Base-by-base conservation (phyloP, 2,797 vertebrate genomes). In the Propithecus deckenii region DNA sequence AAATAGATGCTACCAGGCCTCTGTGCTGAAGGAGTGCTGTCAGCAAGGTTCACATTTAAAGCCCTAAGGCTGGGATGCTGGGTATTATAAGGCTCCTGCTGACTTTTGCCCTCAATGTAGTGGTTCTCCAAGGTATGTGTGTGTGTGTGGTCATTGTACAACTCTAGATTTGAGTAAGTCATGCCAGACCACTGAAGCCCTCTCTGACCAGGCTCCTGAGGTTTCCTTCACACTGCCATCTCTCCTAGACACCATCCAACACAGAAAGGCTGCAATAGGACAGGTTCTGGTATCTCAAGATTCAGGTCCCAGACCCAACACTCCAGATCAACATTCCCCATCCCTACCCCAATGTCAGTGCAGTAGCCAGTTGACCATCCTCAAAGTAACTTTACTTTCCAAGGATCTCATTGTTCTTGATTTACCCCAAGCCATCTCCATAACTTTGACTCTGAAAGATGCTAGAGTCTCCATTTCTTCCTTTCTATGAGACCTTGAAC, bases 341-440 rank as follows among this genome's bases (percentile, higher is more conserved):
- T 43, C 0, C 12, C 23, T 75, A 22, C 22, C 10, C 38, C 20
- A 2, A 15, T 0, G 4, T 46, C 38, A 65, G 71, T 35, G 13
- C 14, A 74, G 72, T 23, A 67, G 38, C 30, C n/a, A 17, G 14
- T 14, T 8, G 8, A 2, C 41, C 10, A 35, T 2, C 10, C 61
- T 89, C 50, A 74, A 32, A 96, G 65, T 32, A 23, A 71, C 30
- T n/a, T 90, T 55, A 30, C 35, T 94, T 89, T 89, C 30, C 23
- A 90, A 46, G 11, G 2, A 52, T 8, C 6, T 76, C 41, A 8
- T n/a, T 78, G 46, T 35, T 67, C 23, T 80, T 85, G 5, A 65
- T 75, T 10, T 38, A 52, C 15, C 48, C 12, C 7, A 71, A n/a
- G 25, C 12, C 2, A 2, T 81, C 43, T 87, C 28, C 30, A 71